Base-by-base conservation (phyloP, 92 coral and sea anemone species). In the Epizoanthus fatuus region DNA sequence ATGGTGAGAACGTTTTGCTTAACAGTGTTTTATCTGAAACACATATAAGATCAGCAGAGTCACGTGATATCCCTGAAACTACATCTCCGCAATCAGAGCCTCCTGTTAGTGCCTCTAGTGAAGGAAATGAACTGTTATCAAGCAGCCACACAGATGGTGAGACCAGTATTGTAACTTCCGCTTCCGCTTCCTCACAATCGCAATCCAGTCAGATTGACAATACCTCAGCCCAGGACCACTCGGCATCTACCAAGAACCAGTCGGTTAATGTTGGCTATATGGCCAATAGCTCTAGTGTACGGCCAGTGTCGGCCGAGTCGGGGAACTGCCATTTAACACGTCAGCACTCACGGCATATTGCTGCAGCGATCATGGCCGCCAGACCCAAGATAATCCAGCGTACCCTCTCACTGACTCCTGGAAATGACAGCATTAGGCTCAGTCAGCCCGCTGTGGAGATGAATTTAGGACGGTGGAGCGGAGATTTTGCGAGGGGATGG, bases 381-480 rank as follows among this genome's bases (percentile, higher is more conserved):
- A 85, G 92, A 8, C 87, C 69, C 32, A 75, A 88, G 44, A 88
- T 85, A 16, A 59, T 66, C 35, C 87, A 81, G 13, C 92, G 86
- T 20, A 67, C 74, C 15, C 19, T 88, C 52, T 74, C 86, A 7
- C 80, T 79, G 13, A 55, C 45, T n/a, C 76, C 79, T 12, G 72
- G 88, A 47, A 86, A 88, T 58, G 88, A 85, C 25, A 88, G 87
- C 63, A 81, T 88, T 59, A 76, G 88, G 45, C 80, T 88, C 47
- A 83, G 91, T 49, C 91, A 88, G 44, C 91, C 91, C 11, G 91
- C 91, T 5, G 86, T 88, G 55, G 91, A 88, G 74, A 82, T 82
- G 88, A 88, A 83, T 56, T 75, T 88, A 57, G 91, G 81, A 22
- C 76, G 87, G 29, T 72, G 85, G 63, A 74, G 82, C 45, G 79